Evolutionary conservation across 2,797 vertebrate species (phyloP), one percentile per base, ranked within the genome.

Genomic region (Momotus momota): DNA sequence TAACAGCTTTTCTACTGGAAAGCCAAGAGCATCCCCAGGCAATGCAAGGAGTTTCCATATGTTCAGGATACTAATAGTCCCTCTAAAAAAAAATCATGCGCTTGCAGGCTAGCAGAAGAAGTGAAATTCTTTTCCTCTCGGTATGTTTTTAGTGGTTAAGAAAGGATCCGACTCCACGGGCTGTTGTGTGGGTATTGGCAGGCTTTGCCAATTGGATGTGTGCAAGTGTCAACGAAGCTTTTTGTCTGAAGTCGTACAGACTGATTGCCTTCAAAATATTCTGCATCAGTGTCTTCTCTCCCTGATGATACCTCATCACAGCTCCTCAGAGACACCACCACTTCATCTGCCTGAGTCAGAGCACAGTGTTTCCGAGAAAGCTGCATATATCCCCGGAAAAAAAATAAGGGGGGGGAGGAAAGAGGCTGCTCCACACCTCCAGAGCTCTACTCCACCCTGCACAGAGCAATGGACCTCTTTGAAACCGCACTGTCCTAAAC

Each of bases 1-100:
- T 92, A 94, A 82, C 74, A 95, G 90, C 54, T 96, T 94, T 94
- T 93, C 91, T 83, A 86, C 80, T 91, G 81, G 94, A 96, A 97
- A 95, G 92, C 90, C 86, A 96, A 94, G 74, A 94, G 82, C 74
- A 88, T 96, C 86, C 92, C 88, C 62, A 94, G 86, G 90, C 90
- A 95, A 71, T 45, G 64, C 41, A 94, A 92, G 58, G 49, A 83
- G 86, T 93, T 95, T 65, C 72, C 90, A 83, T 80, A 82, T 81
- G 87, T 90, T 96, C 1, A 0, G 57, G 82, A 96, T 72, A 88
- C 77, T 91, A 89, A 93, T 18, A 93, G 74, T 71, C 78, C 45
- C 38, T 93, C 88, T 88, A 93, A 92, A 95, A 35, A 35, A 35
- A 94, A 81, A 31, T 92, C 81, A 41, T 61, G 65, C 90, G 65